Evolutionary conservation across 2,888 invertebrate species (phyloP).

Genomic region (Parelbella ahira): DNA sequence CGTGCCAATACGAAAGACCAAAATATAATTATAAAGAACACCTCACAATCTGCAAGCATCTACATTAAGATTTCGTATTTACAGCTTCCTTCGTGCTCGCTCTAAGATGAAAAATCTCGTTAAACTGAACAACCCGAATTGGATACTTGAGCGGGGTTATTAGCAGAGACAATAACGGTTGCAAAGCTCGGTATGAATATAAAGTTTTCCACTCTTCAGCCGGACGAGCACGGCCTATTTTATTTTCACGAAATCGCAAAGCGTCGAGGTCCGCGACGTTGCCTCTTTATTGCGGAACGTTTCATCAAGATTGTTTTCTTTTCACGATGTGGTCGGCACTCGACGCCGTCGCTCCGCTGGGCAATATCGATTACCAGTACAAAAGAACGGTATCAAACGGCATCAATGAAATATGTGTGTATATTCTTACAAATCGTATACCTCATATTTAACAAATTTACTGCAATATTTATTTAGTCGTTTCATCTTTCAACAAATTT

Average conservation of each 20-base stretch:
- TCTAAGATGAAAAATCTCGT: slow-evolving; percentile 15
- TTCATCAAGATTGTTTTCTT: slow-evolving; percentile 71
- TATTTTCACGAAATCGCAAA: slow-evolving; percentile 45
- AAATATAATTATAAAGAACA: neutral
- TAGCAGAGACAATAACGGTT: slow-evolving; percentile 50
- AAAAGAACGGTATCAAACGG: slow-evolving; percentile 1
- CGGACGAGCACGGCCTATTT: slow-evolving; percentile 48
- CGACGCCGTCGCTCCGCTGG: slow-evolving; percentile 47
- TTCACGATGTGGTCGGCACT: slow-evolving; percentile 44
- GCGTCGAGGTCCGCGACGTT: slow-evolving; percentile 47
- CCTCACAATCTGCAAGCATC: slow-evolving; percentile 5
- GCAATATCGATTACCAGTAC: slow-evolving; percentile 49
- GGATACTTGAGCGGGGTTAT: slow-evolving; percentile 45
- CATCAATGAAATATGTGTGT: no score
- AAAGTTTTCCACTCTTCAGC: slow-evolving; percentile 49
- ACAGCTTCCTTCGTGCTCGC: slow-evolving; percentile 1
- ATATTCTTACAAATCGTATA: no score
- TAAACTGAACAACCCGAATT: slow-evolving; percentile 17
- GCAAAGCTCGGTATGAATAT: slow-evolving; percentile 49
- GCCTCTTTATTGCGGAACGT: slow-evolving; percentile 60
- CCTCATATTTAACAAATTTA: no score
- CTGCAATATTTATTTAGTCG: no score
- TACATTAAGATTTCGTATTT: slow-evolving; percentile 4
- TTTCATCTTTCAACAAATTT: no score
- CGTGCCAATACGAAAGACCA: neutral